Conservation (phyloP, 1,140 invertebrate species). For the Drosophila saltans region DNA sequence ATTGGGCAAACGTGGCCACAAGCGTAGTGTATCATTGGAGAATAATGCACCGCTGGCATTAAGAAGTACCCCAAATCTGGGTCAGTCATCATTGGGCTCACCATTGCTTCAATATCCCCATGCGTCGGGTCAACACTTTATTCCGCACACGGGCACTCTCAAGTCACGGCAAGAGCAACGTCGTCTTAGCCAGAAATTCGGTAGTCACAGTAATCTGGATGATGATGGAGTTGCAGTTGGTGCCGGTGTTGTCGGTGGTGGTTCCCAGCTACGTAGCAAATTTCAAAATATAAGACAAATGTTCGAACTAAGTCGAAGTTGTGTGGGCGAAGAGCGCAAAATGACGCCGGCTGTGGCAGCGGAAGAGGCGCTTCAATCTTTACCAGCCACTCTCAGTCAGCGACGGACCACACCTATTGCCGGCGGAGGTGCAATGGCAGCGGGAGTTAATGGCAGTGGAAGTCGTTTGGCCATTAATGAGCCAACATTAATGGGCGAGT, state of each 20-base stretch:
- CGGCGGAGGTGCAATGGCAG: constrained; percentile 35
- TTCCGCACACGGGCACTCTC: constrained; percentile 69
- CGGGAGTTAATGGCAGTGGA: not conserved
- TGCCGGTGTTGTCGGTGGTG: constrained; percentile 25
- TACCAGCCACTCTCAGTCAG: constrained; percentile 51
- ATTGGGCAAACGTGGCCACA: constrained; percentile 71
- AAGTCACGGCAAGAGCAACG: constrained; percentile 81
- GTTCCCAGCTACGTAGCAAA: constrained; percentile 65
- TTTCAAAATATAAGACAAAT: constrained; percentile 82
- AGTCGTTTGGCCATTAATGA: constrained; percentile 21
- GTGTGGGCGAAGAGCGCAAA: constrained; percentile 36
- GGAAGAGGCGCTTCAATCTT: constrained; percentile 57
- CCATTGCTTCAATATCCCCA: constrained; percentile 53
- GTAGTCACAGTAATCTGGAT: constrained; percentile 79
- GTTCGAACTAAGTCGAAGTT: constrained; percentile 75
- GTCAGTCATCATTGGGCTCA: constrained; percentile 47
- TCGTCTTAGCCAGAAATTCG: constrained; percentile 74
- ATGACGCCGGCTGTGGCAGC: constrained; percentile 13
- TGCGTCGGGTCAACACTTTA: constrained; percentile 25
- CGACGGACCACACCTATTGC: constrained; percentile 66
- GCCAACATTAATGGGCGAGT: constrained; percentile 44
- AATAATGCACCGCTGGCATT: constrained; percentile 64
- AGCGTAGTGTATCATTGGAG: constrained; percentile 77
- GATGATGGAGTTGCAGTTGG: constrained; percentile 45
- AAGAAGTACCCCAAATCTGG: constrained; percentile 59